These are phyloP conservation scores for Campylomormyrus numenius DNA, from an alignment of 2,113 vertebrate genomes.

Conservation along the genomic window DNA sequence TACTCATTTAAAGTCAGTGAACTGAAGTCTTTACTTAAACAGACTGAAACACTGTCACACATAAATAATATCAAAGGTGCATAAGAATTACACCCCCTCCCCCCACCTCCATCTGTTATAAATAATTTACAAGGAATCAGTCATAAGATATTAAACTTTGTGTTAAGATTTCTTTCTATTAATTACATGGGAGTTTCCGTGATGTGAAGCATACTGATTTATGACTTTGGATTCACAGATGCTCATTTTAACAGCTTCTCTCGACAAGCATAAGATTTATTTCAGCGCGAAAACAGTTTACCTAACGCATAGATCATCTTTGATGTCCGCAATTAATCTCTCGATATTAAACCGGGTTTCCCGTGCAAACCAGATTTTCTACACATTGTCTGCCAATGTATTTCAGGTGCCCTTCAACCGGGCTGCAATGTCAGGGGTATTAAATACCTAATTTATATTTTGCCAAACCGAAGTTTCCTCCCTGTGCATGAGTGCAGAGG, in stretches of 20 bases:
- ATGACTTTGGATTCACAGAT: neutral
- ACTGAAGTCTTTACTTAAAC: neutral
- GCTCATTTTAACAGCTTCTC: neutral
- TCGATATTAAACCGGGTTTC: neutral
- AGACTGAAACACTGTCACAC: neutral
- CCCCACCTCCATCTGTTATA: neutral
- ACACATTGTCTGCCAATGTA: neutral
- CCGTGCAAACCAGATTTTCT: neutral
- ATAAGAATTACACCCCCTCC: neutral
- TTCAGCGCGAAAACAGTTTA: neutral
- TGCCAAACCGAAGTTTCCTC: conserved; percentile 16
- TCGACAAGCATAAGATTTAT: conserved; percentile 3
- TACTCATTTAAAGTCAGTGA: neutral
- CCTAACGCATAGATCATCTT: neutral
- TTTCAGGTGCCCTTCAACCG: conserved; percentile 11
- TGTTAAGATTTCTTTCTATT: neutral
- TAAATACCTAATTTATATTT: conserved; percentile 8
- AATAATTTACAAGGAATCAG: neutral
- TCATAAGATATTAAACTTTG: neutral
- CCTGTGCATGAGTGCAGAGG: neutral
- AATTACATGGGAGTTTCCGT: neutral
- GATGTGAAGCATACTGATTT: neutral
- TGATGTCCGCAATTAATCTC: neutral
- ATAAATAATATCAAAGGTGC: neutral
- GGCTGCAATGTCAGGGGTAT: conserved; percentile 21